phyloP scores from a whole-genome alignment of 2,113 vertebrate species.

The Oncorhynchus keta region DNA sequence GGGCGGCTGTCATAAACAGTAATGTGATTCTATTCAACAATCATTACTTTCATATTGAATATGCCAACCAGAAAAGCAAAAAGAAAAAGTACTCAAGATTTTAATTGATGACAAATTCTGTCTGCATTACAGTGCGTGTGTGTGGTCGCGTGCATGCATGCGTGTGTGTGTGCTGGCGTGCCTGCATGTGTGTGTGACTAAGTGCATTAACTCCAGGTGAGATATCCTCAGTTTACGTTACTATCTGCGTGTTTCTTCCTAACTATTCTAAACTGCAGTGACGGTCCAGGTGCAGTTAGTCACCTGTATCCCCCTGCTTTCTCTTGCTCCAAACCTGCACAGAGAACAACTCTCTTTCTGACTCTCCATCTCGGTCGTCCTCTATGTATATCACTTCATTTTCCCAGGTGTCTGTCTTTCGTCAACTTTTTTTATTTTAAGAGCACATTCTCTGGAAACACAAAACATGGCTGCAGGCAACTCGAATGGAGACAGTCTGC shows the following conservation, averaged over 20 bases:
- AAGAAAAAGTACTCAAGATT: neutral
- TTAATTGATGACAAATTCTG: too few relatives aligned
- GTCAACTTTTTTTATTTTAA: constrained; percentile 30
- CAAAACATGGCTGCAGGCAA: constrained; percentile 37
- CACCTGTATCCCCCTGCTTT: neutral
- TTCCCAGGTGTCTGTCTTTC: constrained; percentile 16
- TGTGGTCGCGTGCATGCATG: neutral
- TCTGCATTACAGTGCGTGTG: too few relatives aligned
- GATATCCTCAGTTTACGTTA: neutral
- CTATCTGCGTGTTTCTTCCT: neutral
- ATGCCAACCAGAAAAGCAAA: neutral
- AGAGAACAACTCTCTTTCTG: neutral
- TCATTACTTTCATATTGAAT: neutral
- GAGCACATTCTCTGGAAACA: constrained; percentile 45
- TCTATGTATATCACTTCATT: constrained; percentile 12
- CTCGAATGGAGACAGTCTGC: constrained; percentile 30
- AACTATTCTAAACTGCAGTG: neutral
- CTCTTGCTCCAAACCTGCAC: neutral
- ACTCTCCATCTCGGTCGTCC: neutral
- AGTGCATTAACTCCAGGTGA: neutral
- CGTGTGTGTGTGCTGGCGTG: neutral
- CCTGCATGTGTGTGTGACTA: neutral
- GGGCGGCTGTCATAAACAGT: too few relatives aligned
- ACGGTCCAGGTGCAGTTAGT: neutral
- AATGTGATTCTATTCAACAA: neutral